A percentile compares a stretch with the other conserved stretches of the same genome.
Conservation (phyloP, 2,113 vertebrate species). For the Protomyctophum bolini region DNA sequence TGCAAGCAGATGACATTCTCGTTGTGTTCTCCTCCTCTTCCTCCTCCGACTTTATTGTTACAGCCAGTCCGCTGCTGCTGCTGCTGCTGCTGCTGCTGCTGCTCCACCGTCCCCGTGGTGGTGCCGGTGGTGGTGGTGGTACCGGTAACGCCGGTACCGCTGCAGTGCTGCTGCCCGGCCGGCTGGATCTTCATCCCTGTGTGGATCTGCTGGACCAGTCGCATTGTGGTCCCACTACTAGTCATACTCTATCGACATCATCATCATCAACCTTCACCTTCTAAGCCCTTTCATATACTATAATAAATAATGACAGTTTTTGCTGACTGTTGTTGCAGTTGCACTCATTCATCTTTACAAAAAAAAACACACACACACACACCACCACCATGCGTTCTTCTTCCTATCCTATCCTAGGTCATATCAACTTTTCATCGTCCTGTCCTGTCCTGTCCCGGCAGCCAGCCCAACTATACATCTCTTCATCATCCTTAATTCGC, state of each 20-base stretch:
- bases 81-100: constrained; percentile 47
- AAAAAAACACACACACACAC: too few species aligned
- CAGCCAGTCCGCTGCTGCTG: constrained; percentile 40
- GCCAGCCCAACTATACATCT: too few species aligned
- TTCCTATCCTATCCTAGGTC: too few species aligned
- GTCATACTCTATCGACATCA: background rate
- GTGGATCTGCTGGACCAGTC: constrained; percentile 51
- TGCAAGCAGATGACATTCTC: constrained; percentile 54
- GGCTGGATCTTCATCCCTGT: constrained; percentile 60
- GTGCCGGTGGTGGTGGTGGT: too few species aligned
- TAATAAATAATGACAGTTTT: too few species aligned
- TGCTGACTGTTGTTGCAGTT: too few species aligned
- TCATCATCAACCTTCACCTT: constrained; percentile 35
- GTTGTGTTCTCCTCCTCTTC: constrained; percentile 29
- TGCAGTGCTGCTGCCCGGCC: constrained; percentile 20
- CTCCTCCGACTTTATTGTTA: constrained; percentile 54
- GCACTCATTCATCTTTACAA: background rate
- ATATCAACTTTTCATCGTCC: too few species aligned
- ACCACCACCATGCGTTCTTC: too few species aligned
- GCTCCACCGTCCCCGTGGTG: too few species aligned
- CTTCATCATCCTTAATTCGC: too few species aligned
- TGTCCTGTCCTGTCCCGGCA: too few species aligned
- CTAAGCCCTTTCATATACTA: background rate
- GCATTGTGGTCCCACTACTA: constrained; percentile 19
- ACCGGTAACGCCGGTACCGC: background rate